Evolutionary conservation across 2,888 invertebrate genomes (phyloP).

Genomic region (Congeria kusceri): DNA sequence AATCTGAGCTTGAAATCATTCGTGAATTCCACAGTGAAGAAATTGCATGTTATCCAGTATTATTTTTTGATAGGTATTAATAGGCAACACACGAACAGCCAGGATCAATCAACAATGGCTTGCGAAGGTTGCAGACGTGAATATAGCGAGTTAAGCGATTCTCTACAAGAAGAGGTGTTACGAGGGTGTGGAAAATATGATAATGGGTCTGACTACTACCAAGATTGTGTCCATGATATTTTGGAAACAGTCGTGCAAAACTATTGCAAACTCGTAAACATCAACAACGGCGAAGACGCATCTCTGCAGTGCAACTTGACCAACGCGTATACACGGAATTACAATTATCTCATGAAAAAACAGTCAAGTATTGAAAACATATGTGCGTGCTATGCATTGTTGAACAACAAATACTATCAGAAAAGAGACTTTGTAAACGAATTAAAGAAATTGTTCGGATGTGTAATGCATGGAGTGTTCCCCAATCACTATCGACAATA

Average conservation of each 20-base stretch:
- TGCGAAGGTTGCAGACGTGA: neutral
- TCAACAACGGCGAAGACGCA: neutral
- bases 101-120: neutral
- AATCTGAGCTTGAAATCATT: neutral
- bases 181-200: neutral
- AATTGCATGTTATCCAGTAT: too few relatives aligned
- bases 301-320: neutral
- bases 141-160: neutral
- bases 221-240: constrained; percentile 3
- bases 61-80: neutral
- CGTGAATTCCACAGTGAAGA: neutral
- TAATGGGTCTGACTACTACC: neutral
- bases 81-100: neutral
- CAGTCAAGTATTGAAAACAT: neutral
- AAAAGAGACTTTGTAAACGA: neutral
- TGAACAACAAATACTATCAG: neutral
- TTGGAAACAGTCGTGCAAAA: neutral
- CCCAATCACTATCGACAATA: neutral
- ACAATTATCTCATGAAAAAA: neutral
- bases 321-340: constrained; percentile 11
- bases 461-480: constrained; percentile 16
- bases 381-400: neutral
- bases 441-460: neutral
- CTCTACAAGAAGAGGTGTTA: neutral
- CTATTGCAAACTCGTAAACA: neutral